phyloP scores from a whole-genome alignment of 1,140 invertebrate species.

The Neodiprion fabricii region DNA sequence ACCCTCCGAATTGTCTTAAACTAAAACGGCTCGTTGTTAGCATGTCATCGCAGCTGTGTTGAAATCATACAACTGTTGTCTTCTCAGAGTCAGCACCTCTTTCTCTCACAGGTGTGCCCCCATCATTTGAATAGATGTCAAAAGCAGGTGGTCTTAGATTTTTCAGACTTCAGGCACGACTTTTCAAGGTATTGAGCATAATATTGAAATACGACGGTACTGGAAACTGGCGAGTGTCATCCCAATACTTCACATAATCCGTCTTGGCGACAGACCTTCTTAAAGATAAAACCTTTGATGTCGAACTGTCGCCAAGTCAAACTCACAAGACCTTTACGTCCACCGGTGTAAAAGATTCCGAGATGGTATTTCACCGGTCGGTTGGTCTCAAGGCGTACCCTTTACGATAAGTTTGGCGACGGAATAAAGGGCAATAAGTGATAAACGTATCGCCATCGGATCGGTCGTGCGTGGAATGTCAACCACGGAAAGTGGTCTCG shows the following conservation, averaged over 20 bases:
- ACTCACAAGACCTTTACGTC: neutral
- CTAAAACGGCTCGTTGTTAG: neutral
- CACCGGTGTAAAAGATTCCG: neutral
- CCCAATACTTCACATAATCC: too few species aligned
- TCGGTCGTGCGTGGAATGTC: constrained; percentile 37
- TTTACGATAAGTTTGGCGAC: neutral
- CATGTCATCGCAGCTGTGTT: too few species aligned
- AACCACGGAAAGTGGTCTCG: constrained; percentile 33
- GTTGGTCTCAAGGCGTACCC: neutral
- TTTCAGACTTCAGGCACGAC: too few species aligned
- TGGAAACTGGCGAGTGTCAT: too few species aligned
- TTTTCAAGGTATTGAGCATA: too few species aligned
- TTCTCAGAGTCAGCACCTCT: too few species aligned
- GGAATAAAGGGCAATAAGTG: constrained; percentile 36
- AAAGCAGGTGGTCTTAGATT: too few species aligned
- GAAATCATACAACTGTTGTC: too few species aligned
- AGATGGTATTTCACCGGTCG: neutral
- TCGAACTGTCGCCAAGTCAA: neutral
- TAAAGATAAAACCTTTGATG: neutral
- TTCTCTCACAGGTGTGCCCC: too few species aligned
- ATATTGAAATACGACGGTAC: too few species aligned
- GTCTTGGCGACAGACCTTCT: too few species aligned
- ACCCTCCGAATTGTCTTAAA: constrained; percentile 10
- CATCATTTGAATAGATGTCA: too few species aligned
- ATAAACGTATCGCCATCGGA: constrained; percentile 34